Percentiles rank a stretch among this genome's conserved stretches.
These are phyloP conservation scores for Macroglossus sobrinus DNA, from an alignment of 2,113 vertebrate species.

Conservation along the genomic window DNA sequence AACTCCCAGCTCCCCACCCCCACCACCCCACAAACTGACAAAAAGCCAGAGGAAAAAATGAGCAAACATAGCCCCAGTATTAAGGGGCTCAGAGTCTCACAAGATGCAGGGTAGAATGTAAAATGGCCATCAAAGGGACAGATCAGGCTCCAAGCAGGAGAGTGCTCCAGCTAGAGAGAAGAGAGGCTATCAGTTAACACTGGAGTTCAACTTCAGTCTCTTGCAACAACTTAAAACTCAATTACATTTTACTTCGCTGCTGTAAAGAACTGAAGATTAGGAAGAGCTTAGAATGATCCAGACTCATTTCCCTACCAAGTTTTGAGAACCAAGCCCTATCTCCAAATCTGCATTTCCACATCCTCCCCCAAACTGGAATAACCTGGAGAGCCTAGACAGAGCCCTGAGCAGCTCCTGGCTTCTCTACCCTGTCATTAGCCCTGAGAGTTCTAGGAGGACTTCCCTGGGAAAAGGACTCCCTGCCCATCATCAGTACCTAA, in stretches of 20 bases:
- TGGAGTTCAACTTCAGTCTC: background rate
- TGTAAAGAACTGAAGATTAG: background rate
- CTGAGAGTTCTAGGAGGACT: background rate
- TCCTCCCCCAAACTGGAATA: background rate
- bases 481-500: background rate
- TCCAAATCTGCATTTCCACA: background rate
- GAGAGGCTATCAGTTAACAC: background rate
- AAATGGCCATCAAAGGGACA: background rate
- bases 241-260: background rate
- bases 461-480: background rate
- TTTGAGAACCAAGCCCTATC: background rate
- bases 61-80: background rate
- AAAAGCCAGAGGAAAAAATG: background rate
- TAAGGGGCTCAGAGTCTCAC: background rate
- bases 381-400: background rate
- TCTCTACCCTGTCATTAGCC: background rate
- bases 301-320: background rate
- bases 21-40: background rate
- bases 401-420: background rate
- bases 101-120: background rate
- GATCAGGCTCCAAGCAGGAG: background rate
- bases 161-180: background rate
- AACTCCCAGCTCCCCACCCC: background rate
- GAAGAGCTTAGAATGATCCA: background rate
- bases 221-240: background rate